Evolutionary conservation across 2,797 vertebrate genomes (phyloP).

Genomic region (Arremon aurantiirostris): DNA sequence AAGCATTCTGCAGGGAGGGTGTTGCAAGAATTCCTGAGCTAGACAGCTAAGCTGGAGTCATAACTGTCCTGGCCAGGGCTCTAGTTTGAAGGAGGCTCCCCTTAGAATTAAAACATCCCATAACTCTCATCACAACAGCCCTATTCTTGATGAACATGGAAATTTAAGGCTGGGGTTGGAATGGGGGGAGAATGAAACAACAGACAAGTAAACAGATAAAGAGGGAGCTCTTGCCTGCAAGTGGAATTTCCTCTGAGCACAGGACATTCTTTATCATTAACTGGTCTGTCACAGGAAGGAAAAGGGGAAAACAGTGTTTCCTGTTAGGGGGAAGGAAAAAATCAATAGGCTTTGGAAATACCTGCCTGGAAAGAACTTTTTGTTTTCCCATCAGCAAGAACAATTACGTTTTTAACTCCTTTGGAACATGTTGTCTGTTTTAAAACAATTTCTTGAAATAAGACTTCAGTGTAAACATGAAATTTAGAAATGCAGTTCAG

Average conservation of each 20-base stretch:
- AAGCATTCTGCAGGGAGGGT: conserved; percentile 68
- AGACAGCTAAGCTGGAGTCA: conserved; percentile 71
- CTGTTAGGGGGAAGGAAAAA: conserved; percentile 57
- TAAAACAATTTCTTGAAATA: background rate
- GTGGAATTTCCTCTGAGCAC: conserved; percentile 70
- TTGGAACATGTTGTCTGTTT: background rate
- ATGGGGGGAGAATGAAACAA: background rate
- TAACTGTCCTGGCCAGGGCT: conserved; percentile 53
- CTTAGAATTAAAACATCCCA: conserved; percentile 63
- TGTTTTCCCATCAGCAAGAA: background rate
- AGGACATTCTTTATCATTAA: conserved; percentile 75
- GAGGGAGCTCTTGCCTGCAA: conserved; percentile 66
- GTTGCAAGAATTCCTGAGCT: conserved; percentile 73
- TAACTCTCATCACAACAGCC: conserved; percentile 47
- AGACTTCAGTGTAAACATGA: background rate
- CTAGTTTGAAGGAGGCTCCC: conserved; percentile 62
- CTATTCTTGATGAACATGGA: conserved; percentile 46
- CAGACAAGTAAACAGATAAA: conserved; percentile 56
- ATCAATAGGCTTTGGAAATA: conserved; percentile 55
- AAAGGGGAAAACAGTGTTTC: conserved; percentile 71
- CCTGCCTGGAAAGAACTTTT: conserved; percentile 45
- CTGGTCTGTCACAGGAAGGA: conserved; percentile 71
- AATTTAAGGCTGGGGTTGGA: background rate
- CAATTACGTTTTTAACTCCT: conserved; percentile 23
- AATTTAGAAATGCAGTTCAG: background rate